Evolutionary conservation across 2,888 invertebrate genomes (phyloP).

Genomic region (Pheosia tremula): DNA sequence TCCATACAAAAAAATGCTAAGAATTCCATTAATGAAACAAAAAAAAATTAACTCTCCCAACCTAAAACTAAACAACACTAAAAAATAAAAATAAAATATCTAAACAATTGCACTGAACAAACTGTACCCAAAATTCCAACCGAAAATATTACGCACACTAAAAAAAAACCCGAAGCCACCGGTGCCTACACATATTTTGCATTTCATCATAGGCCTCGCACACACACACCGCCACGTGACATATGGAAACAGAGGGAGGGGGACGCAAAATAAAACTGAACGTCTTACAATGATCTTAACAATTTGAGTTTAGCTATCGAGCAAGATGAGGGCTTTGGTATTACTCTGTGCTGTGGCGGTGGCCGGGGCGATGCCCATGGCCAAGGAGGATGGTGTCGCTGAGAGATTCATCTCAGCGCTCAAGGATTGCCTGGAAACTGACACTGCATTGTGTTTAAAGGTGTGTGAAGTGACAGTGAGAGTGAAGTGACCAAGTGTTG

Average conservation of each 20-base stretch:
- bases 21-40: too few species aligned
- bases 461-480: conserved; percentile 83
- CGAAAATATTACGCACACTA: neutral
- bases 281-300: conserved; percentile 65
- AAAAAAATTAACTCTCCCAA: too few species aligned
- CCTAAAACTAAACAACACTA: too few species aligned
- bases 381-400: conserved; percentile 67
- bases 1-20: too few species aligned
- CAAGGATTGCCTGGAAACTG: conserved; percentile 88
- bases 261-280: conserved; percentile 77
- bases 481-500: conserved; percentile 38
- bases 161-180: conserved; percentile 24
- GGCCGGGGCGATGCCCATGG: conserved; percentile 68
- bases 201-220: conserved; percentile 61
- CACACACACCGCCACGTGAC: conserved; percentile 60
- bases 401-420: conserved; percentile 76
- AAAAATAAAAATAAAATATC: too few species aligned
- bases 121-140: neutral
- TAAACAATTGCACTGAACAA: neutral
- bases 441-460: conserved; percentile 89
- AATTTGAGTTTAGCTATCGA: conserved; percentile 69
- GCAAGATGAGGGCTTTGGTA: conserved; percentile 72
- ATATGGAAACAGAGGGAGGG: conserved; percentile 70
- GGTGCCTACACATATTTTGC: conserved; percentile 44
- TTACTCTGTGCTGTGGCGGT: conserved; percentile 63